Percentiles rank a stretch among this genome's conserved stretches.
Evolutionary conservation across 2,888 invertebrate species (phyloP).

Genomic region (Amphipyra tragopoginis): DNA sequence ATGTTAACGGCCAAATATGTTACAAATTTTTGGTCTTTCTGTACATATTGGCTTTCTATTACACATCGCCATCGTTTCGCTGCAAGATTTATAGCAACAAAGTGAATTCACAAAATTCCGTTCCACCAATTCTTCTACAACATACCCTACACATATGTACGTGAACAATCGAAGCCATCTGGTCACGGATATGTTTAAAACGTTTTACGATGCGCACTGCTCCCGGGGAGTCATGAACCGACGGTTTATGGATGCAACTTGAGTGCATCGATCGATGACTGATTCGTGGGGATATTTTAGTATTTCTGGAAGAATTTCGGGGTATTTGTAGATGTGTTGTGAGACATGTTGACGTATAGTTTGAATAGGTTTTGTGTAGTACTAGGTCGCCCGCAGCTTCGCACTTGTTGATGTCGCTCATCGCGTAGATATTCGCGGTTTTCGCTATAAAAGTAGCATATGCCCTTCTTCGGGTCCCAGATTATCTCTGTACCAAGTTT

Average conservation of each 20-base stretch:
- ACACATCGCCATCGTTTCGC: not conserved
- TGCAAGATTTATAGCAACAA: constrained; percentile 14
- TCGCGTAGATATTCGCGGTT: too few relatives aligned
- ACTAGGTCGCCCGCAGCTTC: too few relatives aligned
- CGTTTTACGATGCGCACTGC: constrained; percentile 41
- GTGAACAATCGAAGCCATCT: constrained; percentile 32
- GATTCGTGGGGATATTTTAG: not conserved
- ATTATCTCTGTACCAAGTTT: too few relatives aligned
- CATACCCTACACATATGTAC: constrained; percentile 7
- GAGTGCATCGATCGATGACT: constrained; percentile 26
- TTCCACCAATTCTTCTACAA: constrained; percentile 16
- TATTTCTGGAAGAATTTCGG: constrained; percentile 25
- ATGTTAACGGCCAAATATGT: too few relatives aligned
- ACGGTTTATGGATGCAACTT: constrained; percentile 21
- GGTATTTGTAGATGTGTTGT: not conserved
- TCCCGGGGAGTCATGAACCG: constrained; percentile 12
- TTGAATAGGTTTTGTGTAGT: too few relatives aligned
- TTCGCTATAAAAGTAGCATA: too few relatives aligned
- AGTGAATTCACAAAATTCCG: constrained; percentile 11
- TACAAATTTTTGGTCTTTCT: not conserved
- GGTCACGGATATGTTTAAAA: constrained; percentile 43
- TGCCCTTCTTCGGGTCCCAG: too few relatives aligned
- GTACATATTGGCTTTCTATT: not conserved
- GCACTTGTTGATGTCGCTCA: too few relatives aligned
- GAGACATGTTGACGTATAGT: not conserved